Base-by-base conservation (phyloP, 2,797 vertebrate genomes). In the Diceros bicornis region DNA sequence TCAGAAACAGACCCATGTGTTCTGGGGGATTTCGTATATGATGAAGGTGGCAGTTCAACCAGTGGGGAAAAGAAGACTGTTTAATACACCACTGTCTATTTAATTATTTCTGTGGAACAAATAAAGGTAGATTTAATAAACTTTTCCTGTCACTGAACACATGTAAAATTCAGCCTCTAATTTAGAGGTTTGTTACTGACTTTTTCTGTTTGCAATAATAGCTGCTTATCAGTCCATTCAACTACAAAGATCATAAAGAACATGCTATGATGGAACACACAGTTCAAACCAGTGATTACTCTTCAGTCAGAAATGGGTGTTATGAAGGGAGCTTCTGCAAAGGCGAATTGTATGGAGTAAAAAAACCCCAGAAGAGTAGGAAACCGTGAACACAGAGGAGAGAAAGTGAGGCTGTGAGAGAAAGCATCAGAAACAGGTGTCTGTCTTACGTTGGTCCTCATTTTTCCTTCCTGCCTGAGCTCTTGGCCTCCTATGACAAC, bases 241-340 rank as follows among this genome's bases (percentile, higher is more conserved):
- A 0, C 9, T 32, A 3, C 29, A 23, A 37, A 68, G 66, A 50
- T 47, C 47, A 4, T 2, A 3, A 21, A 50, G 44, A 47, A 11
- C 27, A 0, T 55, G 32, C 25, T 3, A 0, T n/a, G 4, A 3
- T 13, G 0, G 34, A 44, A 25, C 7, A n/a, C 27, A 16, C 37
- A 17, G 7, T 89, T 37, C 71, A 34, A 5, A 4, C 25, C n/a
- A 21, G 29, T 2, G 47, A 2, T 0, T 7, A 59, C 13, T 17
- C 12, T 55, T 47, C 34, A 3, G 0, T 61, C 29, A 59, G 87
- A 59, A 47, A 16, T 7, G 9, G 12, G 18, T 2, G 44, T 7
- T 34, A 11, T 0, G 1, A n/a, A 20, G 47, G 41, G 34, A 23
- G 20, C 50, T 57, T 61, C 23, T 17, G 47, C 78, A 68, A 52